Conservation (phyloP, 2,888 invertebrate species). For the Lepidonotus clava region DNA sequence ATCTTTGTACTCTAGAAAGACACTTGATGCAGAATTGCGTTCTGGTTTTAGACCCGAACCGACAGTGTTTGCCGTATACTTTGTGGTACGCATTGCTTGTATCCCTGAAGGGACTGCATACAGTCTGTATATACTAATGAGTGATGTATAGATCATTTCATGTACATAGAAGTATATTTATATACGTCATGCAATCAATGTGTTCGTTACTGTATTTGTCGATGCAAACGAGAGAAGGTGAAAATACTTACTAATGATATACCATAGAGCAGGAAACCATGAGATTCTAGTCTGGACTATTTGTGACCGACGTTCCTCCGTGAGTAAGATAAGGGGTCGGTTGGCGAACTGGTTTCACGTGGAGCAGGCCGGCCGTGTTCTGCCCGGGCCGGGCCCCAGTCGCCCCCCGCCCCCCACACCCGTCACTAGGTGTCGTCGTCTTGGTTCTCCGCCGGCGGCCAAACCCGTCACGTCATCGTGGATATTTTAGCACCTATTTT, state of each 20-base stretch:
- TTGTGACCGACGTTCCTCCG: neutral
- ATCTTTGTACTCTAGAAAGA: conserved; percentile 29
- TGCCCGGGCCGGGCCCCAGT: too few species aligned
- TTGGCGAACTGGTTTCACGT: too few species aligned
- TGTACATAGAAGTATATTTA: conserved; percentile 51
- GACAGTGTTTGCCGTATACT: neutral
- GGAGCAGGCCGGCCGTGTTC: too few species aligned
- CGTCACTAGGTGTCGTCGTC: too few species aligned
- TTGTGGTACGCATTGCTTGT: conserved; percentile 3
- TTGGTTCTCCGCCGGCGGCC: too few species aligned
- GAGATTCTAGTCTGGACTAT: conserved; percentile 14
- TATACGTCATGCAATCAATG: conserved; percentile 44
- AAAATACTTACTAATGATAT: too few species aligned
- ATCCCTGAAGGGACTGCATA: neutral
- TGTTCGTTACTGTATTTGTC: neutral
- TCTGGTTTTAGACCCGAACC: conserved; percentile 11
- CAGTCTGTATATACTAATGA: conserved; percentile 29
- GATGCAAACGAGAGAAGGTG: neutral
- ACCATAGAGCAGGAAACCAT: neutral
- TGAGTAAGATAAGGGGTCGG: too few species aligned
- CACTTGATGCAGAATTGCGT: conserved; percentile 29
- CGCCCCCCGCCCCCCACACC: too few species aligned
- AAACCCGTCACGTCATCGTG: neutral
- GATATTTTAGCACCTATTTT: conserved; percentile 45
- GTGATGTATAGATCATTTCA: conserved; percentile 29